Percentiles rank a stretch among this genome's conserved stretches.
Conservation (phyloP, 1,140 invertebrate species). For the Nasonia longicornis region DNA sequence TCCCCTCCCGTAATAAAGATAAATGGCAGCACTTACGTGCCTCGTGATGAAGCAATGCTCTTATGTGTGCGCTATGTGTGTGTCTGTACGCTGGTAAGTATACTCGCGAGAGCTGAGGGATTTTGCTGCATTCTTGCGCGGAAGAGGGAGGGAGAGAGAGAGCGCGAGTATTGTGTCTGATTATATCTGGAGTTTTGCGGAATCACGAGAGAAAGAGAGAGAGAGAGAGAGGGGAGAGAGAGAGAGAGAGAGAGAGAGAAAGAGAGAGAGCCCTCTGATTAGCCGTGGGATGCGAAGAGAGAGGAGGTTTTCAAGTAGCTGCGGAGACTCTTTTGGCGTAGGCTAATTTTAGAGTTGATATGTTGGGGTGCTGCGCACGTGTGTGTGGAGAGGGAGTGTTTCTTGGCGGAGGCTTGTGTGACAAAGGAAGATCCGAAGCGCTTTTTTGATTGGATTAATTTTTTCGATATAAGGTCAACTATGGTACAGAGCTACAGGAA, state of each 20-base stretch:
- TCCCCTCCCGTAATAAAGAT: slow-evolving; percentile 48
- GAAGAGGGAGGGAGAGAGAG: slow-evolving; percentile 14
- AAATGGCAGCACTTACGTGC: slow-evolving; percentile 43
- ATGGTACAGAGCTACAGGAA: too few species aligned
- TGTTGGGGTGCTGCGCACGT: too few species aligned
- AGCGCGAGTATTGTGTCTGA: slow-evolving; percentile 16
- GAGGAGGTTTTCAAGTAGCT: neutral
- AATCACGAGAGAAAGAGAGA: neutral
- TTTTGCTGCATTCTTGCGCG: slow-evolving; percentile 8
- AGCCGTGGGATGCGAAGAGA: neutral
- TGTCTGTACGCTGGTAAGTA: neutral
- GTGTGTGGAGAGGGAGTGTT: neutral
- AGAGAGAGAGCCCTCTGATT: slow-evolving; percentile 9
- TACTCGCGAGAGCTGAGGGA: neutral
- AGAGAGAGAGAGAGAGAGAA: too few species aligned
- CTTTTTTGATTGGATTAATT: too few species aligned
- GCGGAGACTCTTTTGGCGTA: neutral
- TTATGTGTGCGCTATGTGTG: neutral
- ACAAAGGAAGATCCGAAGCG: too few species aligned
- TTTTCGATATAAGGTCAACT: too few species aligned
- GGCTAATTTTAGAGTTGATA: neutral
- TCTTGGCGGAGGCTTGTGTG: too few species aligned
- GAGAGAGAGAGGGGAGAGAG: too few species aligned
- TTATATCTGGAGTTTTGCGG: slow-evolving; percentile 36
- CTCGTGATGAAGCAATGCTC: slow-evolving; percentile 40